Evolutionary conservation across 2,113 vertebrate species (phyloP), one percentile per base, ranked within the genome.

Genomic region (Poeciliopsis prolifica): DNA sequence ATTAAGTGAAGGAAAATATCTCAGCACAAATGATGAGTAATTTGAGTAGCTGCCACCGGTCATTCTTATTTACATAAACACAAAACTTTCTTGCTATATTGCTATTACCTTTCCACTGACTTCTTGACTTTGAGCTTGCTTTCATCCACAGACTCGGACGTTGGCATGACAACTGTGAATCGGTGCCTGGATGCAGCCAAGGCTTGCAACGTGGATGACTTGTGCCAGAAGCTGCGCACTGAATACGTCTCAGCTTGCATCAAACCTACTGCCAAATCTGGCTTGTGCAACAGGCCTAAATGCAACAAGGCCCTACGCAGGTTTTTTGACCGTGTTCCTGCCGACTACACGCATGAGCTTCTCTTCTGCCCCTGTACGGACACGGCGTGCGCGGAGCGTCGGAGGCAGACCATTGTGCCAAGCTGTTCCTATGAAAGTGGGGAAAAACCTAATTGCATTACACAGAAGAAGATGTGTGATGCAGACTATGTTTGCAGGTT

Each of bases 291-390:
- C 87, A 95, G 92, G 15, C 93, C 89, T 7, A 94, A 92, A 75
- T 99, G 98, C 91, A 97, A 96, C 63, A 92, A 86, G 78, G 96
- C 95, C n/a, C 94, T 99, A 65, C 95, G 96, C 3, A 84, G 94
- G 70, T 99, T 99, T 93, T 98, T 99, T 11, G 97, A 97, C 89
- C 96, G 95, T 13, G 95, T 98, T 5, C 94, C 95, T 0, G 92
- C 93, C 33, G 94, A 96, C 76, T 96, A 96, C 75, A 97, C 96
- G 3, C 96, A 96, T 65, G 94, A 95, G n/a, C 92, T 99, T 77
- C 95, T 99, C 12, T 96, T 99, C 91, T 99, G 98, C 85, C 97
- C 97, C 0, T 99, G 98, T 24, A 91, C 94, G 0, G 96, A 98
- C 90, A 94, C 93, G 2, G 78, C 94, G 10, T 99, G 98, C 14